These are phyloP conservation scores for Drosophila parvula DNA, from an alignment of 1,140 invertebrate genomes.

Conservation along the genomic window DNA sequence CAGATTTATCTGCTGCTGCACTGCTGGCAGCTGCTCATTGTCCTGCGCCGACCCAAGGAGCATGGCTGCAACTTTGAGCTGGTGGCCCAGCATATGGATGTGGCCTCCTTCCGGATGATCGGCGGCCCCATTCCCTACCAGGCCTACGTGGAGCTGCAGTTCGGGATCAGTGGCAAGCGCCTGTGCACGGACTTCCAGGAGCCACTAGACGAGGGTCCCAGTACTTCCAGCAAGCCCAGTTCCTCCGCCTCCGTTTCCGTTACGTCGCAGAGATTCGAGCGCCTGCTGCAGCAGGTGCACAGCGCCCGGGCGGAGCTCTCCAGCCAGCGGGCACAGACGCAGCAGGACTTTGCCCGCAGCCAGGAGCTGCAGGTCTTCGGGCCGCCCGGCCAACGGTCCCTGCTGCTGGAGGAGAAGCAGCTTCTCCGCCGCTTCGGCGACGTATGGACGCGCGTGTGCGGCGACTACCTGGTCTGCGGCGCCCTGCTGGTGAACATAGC, in stretches of 20 bases:
- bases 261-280: conserved; percentile 29
- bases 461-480: conserved; percentile 51
- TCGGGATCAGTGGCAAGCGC: conserved; percentile 44
- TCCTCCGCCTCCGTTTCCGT: neutral
- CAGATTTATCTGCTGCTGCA: conserved; percentile 53
- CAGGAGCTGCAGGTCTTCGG: conserved; percentile 49
- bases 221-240: conserved; percentile 3
- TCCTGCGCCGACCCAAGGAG: conserved; percentile 46
- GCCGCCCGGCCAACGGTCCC: conserved; percentile 44
- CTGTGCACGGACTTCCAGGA: conserved; percentile 56
- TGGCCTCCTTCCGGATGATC: conserved; percentile 38
- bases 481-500: conserved; percentile 47
- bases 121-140: conserved; percentile 49
- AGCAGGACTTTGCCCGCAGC: conserved; percentile 38
- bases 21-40: conserved; percentile 55
- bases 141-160: conserved; percentile 59
- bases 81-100: conserved; percentile 31
- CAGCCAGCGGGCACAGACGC: conserved; percentile 47
- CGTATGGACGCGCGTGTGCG: conserved; percentile 63
- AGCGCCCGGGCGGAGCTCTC: conserved; percentile 45
- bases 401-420: conserved; percentile 67
- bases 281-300: conserved; percentile 49
- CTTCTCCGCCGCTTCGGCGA: conserved; percentile 59
- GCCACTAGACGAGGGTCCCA: neutral
- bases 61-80: conserved; percentile 46